Conservation (phyloP, 2,113 vertebrate species). For the Myiopsitta monachus region DNA sequence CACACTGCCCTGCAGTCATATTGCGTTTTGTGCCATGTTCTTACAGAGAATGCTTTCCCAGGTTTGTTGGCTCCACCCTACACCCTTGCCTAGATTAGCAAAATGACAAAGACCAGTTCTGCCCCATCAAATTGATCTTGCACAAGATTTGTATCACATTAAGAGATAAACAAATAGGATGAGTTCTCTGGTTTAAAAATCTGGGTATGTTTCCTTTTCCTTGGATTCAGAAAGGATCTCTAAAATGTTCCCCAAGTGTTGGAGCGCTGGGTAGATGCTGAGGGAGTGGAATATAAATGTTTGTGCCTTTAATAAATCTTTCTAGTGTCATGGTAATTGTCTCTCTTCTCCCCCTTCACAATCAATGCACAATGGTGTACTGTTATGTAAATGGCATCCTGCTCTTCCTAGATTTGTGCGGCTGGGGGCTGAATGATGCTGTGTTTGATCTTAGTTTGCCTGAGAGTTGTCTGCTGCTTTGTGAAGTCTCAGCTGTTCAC, state of each 20-base stretch:
- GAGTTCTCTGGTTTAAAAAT: not conserved
- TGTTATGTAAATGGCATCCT: not conserved
- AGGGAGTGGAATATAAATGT: not conserved
- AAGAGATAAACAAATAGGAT: not conserved
- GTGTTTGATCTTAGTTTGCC: not conserved
- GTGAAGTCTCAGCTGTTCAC: not conserved
- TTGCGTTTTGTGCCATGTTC: not conserved
- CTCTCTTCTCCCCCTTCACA: not conserved
- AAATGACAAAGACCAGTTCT: not conserved
- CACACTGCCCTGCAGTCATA: fast-evolving
- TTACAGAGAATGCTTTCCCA: not conserved
- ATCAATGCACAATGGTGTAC: not conserved
- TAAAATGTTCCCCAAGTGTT: not conserved
- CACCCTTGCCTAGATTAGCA: not conserved
- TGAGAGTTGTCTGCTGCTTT: not conserved
- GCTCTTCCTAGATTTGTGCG: not conserved
- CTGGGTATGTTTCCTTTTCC: not conserved
- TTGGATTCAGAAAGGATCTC: not conserved
- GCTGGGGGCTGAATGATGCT: not conserved
- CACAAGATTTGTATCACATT: not conserved
- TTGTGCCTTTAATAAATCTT: not conserved
- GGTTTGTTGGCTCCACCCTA: not conserved
- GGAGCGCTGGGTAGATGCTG: not conserved
- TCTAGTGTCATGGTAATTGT: not conserved
- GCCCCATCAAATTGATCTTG: not conserved